Base-by-base conservation (phyloP, 2,888 invertebrate genomes). In the Cheilosia scutellata region DNA sequence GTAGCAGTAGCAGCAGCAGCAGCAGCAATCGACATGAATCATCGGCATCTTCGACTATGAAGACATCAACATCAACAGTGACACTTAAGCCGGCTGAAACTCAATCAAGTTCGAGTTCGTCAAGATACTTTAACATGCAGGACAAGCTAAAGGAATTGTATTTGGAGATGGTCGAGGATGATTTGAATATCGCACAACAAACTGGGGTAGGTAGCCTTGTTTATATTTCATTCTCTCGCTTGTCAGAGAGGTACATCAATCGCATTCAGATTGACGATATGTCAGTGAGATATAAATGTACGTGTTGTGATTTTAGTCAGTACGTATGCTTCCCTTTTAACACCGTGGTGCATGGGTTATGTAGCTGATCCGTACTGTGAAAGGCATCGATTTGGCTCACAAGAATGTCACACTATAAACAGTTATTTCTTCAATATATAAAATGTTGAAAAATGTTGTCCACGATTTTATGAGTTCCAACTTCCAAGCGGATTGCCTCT, bases 111-210 rank as follows among this genome's bases (percentile, higher is more conserved):
- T 25, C 40, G 20, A 86, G 89, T 27, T 87, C 89, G 51, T 74
- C 90, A 51, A 90, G 90, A 87, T 91, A 90, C 88, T 90, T 92
- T 62, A 92, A 92, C 88, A 90, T 92, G 80, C 91, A 92, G 87
- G 92, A 92, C 60, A 92, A 91, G 88, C 90, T 92, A 82, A 92
- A 89, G 82, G 92, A 92, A 88, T 88, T 91, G 40, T 92, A 92
- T 88, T 87, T 92, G 77, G 90, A 92, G 87, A 86, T 92, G 88
- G 87, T 92, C 70, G 90, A 90, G 78, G 90, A 91, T 76, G 92
- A 92, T 89, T 89, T 92, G n/a, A 91, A 91, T 87, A 88, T 90
- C 76, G 90, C 92, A 87, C 89, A 90, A 84, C 92, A 92, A 89
- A 90, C 90, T 72, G 91, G 92, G 90, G 92, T 92, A 89, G 89